Evolutionary conservation across 2,888 invertebrate species (phyloP).

Genomic region (Anorthoa munda): DNA sequence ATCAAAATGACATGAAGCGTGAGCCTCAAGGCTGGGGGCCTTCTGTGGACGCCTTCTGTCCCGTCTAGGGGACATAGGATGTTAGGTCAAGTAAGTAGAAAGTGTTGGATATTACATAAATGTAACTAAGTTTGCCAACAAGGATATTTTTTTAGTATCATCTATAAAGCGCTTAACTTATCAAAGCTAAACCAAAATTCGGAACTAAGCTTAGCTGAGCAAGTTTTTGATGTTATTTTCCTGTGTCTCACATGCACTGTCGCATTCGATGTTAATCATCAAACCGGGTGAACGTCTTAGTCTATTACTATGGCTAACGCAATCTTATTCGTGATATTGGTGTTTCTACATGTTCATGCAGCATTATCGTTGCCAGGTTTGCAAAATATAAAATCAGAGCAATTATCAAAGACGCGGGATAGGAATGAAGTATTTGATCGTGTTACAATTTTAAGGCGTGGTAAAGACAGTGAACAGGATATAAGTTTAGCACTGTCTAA

Average conservation of each 20-base stretch:
- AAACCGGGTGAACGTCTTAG: background rate
- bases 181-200: background rate
- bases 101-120: too few relatives aligned
- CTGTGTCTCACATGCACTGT: background rate
- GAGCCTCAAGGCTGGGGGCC: too few relatives aligned
- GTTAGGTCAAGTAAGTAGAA: too few relatives aligned
- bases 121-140: background rate
- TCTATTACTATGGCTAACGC: background rate
- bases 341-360: too few relatives aligned
- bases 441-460: background rate
- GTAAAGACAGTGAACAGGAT: background rate
- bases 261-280: background rate
- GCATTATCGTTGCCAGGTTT: background rate
- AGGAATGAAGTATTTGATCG: background rate
- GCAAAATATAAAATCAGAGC: background rate
- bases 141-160: background rate
- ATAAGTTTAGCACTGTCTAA: too few relatives aligned
- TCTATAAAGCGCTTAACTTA: background rate
- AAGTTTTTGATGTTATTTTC: background rate
- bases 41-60: too few relatives aligned
- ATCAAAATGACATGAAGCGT: too few relatives aligned
- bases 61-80: too few relatives aligned
- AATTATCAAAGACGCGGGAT: background rate
- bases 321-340: background rate
- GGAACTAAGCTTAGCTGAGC: background rate